These are phyloP conservation scores for Drosophila yooni DNA, from an alignment of 2,888 invertebrate genomes.

Conservation along the genomic window DNA sequence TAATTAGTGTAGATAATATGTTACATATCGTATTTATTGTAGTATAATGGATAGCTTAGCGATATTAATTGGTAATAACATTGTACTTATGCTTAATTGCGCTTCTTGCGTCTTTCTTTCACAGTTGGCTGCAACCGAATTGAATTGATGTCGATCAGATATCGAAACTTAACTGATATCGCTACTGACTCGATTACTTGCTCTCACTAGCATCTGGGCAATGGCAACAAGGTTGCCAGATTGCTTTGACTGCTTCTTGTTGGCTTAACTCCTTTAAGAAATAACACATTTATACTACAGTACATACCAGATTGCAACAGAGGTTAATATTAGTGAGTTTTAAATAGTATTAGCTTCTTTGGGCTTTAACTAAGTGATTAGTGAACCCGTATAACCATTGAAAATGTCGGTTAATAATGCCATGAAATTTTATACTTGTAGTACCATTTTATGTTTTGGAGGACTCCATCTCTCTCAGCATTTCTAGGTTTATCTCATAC, in stretches of 20 bases:
- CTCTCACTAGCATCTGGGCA: not conserved
- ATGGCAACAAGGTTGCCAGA: not conserved
- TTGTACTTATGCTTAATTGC: not conserved
- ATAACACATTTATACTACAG: not conserved
- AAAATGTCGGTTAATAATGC: not conserved
- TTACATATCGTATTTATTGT: not conserved
- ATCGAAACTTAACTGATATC: not conserved
- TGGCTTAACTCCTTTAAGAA: not conserved
- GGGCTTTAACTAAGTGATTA: no score
- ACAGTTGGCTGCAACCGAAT: not conserved
- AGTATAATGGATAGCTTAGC: not conserved
- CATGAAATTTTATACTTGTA: not conserved
- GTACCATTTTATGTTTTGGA: not conserved
- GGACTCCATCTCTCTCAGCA: not conserved
- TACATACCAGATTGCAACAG: not conserved
- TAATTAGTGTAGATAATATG: not conserved
- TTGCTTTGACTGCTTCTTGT: not conserved
- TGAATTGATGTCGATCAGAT: not conserved
- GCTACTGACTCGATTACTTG: not conserved
- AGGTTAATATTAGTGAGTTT: no score
- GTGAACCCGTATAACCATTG: not conserved
- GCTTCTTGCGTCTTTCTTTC: not conserved
- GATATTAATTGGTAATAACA: not conserved
- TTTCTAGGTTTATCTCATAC: not conserved
- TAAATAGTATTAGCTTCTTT: no score